Conservation (phyloP, 1,140 invertebrate genomes). For the Eriocheir sinensis region DNA sequence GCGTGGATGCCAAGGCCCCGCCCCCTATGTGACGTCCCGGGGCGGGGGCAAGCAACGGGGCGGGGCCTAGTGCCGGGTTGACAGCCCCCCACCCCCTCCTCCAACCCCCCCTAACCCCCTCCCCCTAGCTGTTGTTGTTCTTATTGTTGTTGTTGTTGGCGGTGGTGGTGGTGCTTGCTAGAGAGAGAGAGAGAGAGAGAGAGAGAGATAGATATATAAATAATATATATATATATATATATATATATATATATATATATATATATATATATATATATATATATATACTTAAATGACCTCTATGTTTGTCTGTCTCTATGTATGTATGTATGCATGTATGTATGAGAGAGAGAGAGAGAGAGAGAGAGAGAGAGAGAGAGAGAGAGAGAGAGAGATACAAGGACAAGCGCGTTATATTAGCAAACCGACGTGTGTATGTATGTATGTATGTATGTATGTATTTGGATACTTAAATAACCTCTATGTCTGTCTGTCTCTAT, state of each 20-base stretch:
- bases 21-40: background rate
- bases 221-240: too few species aligned
- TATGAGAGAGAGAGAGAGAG: too few species aligned
- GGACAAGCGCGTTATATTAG: too few species aligned
- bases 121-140: background rate
- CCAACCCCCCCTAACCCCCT: background rate
- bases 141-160: background rate
- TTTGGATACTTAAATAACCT: too few species aligned
- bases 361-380: too few species aligned
- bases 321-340: slow-evolving; percentile 20
- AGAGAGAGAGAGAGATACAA: too few species aligned
- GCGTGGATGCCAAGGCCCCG: background rate
- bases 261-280: background rate
- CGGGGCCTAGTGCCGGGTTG: background rate
- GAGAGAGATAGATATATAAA: too few species aligned
- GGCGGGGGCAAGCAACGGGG: background rate
- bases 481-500: too few species aligned
- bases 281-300: too few species aligned
- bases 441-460: background rate
- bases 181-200: too few species aligned
- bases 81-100: background rate
- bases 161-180: background rate
- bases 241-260: too few species aligned
- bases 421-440: too few species aligned
- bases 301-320: background rate